Conservation (phyloP, 2,113 vertebrate genomes). For the Mirounga angustirostris region DNA sequence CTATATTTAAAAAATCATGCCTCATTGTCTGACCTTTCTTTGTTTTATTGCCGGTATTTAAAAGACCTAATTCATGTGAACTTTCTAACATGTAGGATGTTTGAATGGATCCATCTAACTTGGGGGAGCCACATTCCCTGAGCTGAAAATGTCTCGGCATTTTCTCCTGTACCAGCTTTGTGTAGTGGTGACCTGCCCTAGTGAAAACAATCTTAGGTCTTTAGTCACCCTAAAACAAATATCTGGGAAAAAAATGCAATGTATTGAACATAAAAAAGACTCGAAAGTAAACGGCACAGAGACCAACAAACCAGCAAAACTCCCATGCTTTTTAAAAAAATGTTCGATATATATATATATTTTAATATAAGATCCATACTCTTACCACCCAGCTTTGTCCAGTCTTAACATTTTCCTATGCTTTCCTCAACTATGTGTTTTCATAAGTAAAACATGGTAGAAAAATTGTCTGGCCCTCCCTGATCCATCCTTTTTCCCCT, state of each 20-base stretch:
- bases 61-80: constrained; percentile 27
- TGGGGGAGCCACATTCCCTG: not conserved
- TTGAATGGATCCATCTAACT: not conserved
- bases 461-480: not conserved
- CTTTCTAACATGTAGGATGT: constrained; percentile 41
- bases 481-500: not conserved
- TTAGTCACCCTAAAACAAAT: constrained; percentile 47
- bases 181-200: not conserved
- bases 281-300: not conserved
- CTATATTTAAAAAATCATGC: constrained; percentile 35
- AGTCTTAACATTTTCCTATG: not conserved
- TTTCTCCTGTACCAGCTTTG: not conserved
- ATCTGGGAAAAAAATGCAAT: constrained; percentile 33
- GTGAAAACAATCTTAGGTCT: not conserved
- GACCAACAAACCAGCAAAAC: not conserved
- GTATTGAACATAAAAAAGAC: not conserved
- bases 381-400: not conserved
- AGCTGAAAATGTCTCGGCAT: not conserved
- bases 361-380: not conserved
- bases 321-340: not conserved
- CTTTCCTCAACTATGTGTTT: constrained; percentile 28
- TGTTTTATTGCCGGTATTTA: constrained; percentile 57
- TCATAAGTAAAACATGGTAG: constrained; percentile 57
- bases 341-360: not conserved
- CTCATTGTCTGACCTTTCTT: constrained; percentile 51